Conservation (phyloP, 2,797 vertebrate genomes). For the Geranospiza caerulescens region DNA sequence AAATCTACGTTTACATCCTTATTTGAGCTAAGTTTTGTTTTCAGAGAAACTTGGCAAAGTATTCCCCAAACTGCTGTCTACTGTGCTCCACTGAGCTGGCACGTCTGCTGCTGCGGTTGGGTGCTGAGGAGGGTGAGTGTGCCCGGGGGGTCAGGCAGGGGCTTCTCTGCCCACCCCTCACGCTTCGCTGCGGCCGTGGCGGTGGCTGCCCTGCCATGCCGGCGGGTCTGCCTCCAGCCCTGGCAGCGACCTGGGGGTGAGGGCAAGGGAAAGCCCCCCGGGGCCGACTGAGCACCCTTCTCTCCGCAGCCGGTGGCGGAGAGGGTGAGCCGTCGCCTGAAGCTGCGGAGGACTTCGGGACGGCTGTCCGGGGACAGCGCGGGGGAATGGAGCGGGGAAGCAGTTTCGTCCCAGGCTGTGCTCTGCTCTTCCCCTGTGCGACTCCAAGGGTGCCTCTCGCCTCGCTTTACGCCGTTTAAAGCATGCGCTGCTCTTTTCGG, state of each 20-base stretch:
- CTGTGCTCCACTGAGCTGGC: background rate
- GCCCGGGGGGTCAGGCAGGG: too few species aligned
- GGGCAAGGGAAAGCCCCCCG: accelerated
- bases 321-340: background rate
- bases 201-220: too few species aligned
- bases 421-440: background rate
- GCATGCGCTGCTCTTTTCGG: background rate
- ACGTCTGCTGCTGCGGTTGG: background rate
- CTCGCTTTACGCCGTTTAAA: background rate
- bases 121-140: background rate
- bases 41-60: background rate
- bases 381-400: background rate
- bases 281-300: background rate
- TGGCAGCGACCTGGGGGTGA: background rate
- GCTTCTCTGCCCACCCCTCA: background rate
- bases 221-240: background rate
- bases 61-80: background rate
- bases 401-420: background rate
- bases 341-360: background rate
- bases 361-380: accelerated
- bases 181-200: accelerated
- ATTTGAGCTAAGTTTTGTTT: background rate
- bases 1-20: background rate
- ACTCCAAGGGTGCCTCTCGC: background rate
- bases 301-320: accelerated